Conservation (phyloP, 1,140 invertebrate species). For the Drosophila bocki region DNA sequence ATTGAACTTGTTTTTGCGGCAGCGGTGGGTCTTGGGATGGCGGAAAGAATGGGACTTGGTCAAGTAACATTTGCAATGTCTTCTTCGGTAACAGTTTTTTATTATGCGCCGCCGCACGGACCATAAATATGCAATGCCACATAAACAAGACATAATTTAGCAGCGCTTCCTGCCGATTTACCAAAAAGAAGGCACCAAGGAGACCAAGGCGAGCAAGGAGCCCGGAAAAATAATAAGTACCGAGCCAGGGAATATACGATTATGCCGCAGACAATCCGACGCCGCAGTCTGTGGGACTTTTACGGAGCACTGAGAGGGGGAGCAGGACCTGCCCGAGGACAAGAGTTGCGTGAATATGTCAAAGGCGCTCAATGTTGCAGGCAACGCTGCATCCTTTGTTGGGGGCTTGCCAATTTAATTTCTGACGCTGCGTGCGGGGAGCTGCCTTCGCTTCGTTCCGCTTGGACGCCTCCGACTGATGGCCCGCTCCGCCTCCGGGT, state of each 20-base stretch:
- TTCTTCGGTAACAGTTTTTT: slow-evolving; percentile 73
- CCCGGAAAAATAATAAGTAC: slow-evolving; percentile 73
- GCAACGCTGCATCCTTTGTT: slow-evolving; percentile 61
- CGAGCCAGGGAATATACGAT: slow-evolving; percentile 75
- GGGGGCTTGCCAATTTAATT: slow-evolving; percentile 84
- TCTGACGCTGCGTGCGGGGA: slow-evolving; percentile 74
- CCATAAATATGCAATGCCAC: slow-evolving; percentile 80
- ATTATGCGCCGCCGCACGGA: slow-evolving; percentile 65
- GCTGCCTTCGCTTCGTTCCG: slow-evolving; percentile 74
- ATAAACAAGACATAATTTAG: slow-evolving; percentile 84
- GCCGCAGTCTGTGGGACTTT: slow-evolving; percentile 43
- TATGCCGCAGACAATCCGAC: slow-evolving; percentile 77
- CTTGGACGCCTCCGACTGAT: slow-evolving; percentile 79
- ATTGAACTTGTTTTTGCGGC: slow-evolving; percentile 77
- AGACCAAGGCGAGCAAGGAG: slow-evolving; percentile 3
- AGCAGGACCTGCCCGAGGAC: slow-evolving; percentile 50
- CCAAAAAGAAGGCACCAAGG: slow-evolving; percentile 72
- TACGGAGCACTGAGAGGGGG: slow-evolving; percentile 3
- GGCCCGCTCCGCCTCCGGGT: slow-evolving; percentile 37
- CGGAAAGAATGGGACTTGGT: slow-evolving; percentile 58
- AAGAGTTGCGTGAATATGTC: slow-evolving; percentile 78
- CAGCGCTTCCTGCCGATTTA: slow-evolving; percentile 78
- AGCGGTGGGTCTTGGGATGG: not conserved
- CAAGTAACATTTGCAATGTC: slow-evolving; percentile 77
- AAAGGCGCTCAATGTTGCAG: slow-evolving; percentile 82